Evolutionary conservation across 2,888 invertebrate genomes (phyloP), one percentile per base, ranked within the genome.

Genomic region (Agrochola circellaris): DNA sequence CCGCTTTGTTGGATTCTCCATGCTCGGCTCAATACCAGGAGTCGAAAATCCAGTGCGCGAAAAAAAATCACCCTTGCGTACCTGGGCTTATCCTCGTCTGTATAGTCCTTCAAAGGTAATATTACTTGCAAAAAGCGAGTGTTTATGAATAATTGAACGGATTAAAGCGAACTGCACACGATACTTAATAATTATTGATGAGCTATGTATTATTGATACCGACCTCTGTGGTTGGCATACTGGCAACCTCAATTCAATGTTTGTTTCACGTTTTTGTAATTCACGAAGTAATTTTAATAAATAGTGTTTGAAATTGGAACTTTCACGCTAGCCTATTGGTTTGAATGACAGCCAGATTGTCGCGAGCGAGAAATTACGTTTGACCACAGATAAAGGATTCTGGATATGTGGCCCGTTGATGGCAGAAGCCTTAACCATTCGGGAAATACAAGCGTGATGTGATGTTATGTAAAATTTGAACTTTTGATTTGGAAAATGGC

Each of bases 171-270:
- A 79, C 66, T 81, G 79, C 71, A 80, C 83, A 79, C 75, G 72
- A 77, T 73, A 76, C 72, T 84, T 75, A 75, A 84, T 79, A 87
- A 75, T 82, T 80, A 87, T 84, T 79, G 77, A 83, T 81, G 86
- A 77, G 84, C 77, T 56, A 81, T 78, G 75, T 82, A 61, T 88
- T 86, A 84, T 84, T 77, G 74, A 79, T 75, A 74, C 42, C 48
- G 42, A 70, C 60, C 74, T 71, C 65, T 79, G 17, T 74, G 72
- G 58, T 51, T 68, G 13, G 60, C 23, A 23, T 38, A 62, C 67
- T 85, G 72, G 77, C 79, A 82, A 77, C 81, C 83, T 81, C 70
- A 62, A 75, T 85, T 69, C 45, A 76, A 75, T 72, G 74, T 74
- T 70, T 68, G 64, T 34, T 71, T 54, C 76, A 80, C n/a, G 75